A percentile compares a stretch with the other conserved stretches of the same genome.
These are phyloP conservation scores for Planococcus citri DNA, from an alignment of 1,140 invertebrate species.

Conservation along the genomic window DNA sequence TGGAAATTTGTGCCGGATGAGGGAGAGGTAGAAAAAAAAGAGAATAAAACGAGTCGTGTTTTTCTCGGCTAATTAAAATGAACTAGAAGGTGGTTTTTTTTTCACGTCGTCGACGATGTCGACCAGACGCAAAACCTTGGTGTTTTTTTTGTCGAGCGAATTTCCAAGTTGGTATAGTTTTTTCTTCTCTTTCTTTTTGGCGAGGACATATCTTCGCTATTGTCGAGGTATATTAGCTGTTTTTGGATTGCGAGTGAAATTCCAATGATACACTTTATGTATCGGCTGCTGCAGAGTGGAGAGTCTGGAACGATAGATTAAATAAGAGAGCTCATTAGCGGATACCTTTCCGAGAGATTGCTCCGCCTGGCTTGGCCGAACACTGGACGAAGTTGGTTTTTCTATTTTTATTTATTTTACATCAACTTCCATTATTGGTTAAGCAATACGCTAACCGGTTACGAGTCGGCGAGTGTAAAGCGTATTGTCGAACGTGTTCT, in stretches of 20 bases:
- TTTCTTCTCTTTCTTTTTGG: no score
- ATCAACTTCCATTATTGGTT: not conserved
- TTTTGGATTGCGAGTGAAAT: no score
- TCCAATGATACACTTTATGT: no score
- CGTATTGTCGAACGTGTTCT: not conserved
- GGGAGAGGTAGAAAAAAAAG: no score
- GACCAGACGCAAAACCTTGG: no score
- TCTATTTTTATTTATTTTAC: constrained; percentile 11
- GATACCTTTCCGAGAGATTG: not conserved
- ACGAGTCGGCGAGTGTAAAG: constrained; percentile 1
- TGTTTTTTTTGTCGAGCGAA: not conserved
- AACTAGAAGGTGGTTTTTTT: no score
- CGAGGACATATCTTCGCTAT: not conserved
- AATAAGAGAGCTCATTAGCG: not conserved
- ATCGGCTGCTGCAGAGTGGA: not conserved
- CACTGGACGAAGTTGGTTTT: no score
- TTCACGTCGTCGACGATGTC: no score
- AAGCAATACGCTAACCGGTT: not conserved
- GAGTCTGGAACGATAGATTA: not conserved
- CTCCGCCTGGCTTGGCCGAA: not conserved
- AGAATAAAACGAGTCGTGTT: no score
- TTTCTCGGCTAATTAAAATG: no score
- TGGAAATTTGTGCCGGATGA: no score
- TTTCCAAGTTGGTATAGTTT: not conserved
- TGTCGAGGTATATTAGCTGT: not conserved